A percentile compares a stretch with the other conserved stretches of the same genome.
Conservation (phyloP, 2,797 vertebrate species). For the Parambassis ranga region DNA sequence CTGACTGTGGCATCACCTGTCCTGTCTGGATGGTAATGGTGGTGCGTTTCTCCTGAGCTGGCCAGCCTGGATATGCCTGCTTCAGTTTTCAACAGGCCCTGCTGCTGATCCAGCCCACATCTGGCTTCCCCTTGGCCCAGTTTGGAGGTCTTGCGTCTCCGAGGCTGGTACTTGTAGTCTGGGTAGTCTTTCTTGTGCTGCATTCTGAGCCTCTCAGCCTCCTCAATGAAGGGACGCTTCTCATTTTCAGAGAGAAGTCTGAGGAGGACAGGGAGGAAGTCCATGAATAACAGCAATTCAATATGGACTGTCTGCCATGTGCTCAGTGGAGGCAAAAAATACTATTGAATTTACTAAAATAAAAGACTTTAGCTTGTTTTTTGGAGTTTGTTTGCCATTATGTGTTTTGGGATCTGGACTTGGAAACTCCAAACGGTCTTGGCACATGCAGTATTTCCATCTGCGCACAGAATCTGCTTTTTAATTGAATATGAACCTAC, state of each 20-base stretch:
- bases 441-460: no score
- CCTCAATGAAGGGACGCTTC: constrained; percentile 89
- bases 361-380: no score
- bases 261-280: neutral
- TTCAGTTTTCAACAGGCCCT: constrained; percentile 54
- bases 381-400: no score
- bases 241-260: constrained; percentile 89
- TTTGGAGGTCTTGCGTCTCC: constrained; percentile 87
- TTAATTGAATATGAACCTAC: neutral
- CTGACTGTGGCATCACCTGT: constrained; percentile 51
- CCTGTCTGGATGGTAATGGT: constrained; percentile 81
- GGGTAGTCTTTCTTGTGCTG: constrained; percentile 94
- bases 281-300: neutral
- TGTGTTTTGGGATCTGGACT: no score
- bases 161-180: constrained; percentile 94
- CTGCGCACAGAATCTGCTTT: no score
- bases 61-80: constrained; percentile 61
- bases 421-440: no score
- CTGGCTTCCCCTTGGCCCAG: constrained; percentile 79
- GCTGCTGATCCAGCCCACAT: constrained; percentile 57
- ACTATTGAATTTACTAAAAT: no score
- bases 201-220: constrained; percentile 87
- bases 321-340: no score
- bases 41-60: constrained; percentile 70
- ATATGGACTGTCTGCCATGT: no score